A percentile compares a stretch with the other conserved stretches of the same genome.
Evolutionary conservation across 2,888 invertebrate species (phyloP).

Genomic region (Tortricodes alternella): DNA sequence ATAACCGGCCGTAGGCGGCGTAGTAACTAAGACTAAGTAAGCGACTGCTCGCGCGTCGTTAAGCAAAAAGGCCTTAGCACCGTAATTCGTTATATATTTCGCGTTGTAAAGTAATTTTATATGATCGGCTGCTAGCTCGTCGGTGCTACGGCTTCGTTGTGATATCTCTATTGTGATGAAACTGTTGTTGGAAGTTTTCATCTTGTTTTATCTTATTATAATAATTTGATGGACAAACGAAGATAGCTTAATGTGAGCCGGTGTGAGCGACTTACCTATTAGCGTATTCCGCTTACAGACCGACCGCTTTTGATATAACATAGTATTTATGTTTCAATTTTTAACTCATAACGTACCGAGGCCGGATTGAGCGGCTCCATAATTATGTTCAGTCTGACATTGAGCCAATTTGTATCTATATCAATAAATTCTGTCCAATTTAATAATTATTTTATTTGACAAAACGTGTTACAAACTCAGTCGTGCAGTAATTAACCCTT

Average conservation of each 20-base stretch:
- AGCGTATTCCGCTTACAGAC: slow-evolving; percentile 62
- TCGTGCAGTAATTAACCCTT: slow-evolving; percentile 25
- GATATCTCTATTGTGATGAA: slow-evolving; percentile 64
- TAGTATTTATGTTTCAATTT: slow-evolving; percentile 80
- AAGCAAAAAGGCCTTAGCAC: slow-evolving; percentile 49
- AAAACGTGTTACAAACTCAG: slow-evolving; percentile 31
- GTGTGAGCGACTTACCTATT: slow-evolving; percentile 49
- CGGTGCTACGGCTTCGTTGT: slow-evolving; percentile 51
- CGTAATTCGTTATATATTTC: slow-evolving; percentile 38
- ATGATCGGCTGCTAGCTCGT: slow-evolving; percentile 20
- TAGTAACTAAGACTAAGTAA: slow-evolving; percentile 16
- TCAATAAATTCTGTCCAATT: slow-evolving; percentile 79
- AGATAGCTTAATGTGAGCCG: slow-evolving; percentile 60
- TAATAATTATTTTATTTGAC: slow-evolving; percentile 53
- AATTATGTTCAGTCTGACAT: slow-evolving; percentile 58
- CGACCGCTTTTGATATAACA: slow-evolving; percentile 73
- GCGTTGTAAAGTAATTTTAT: slow-evolving; percentile 36
- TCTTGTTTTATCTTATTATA: slow-evolving; percentile 50
- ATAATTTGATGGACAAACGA: slow-evolving; percentile 52
- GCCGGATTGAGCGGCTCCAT: slow-evolving; percentile 35
- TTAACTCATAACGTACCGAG: slow-evolving; percentile 53
- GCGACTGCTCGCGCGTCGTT: slow-evolving; percentile 36
- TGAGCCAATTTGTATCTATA: slow-evolving; percentile 73
- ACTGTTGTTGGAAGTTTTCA: slow-evolving; percentile 52
- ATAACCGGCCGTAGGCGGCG: neutral